Evolutionary conservation across 2,113 vertebrate species (phyloP), one percentile per base, ranked within the genome.

Genomic region (Sinocyclocheilus grahami): DNA sequence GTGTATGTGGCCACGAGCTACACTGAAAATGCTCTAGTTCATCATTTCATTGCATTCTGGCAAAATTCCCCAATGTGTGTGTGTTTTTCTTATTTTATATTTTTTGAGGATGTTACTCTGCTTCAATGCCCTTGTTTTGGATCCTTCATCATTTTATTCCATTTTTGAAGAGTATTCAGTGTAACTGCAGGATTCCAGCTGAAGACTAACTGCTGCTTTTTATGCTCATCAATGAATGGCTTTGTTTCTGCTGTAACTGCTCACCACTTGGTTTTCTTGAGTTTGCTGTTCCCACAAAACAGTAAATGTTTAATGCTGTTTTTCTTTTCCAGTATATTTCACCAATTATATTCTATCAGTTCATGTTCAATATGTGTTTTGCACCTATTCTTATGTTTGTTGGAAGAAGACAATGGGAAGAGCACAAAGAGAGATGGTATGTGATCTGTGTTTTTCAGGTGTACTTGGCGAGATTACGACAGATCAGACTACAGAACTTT

Each of bases 401-500:
- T 37, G 16, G 1, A 55, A 11, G 46, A 48, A 69, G 30, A 9
- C 3, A 37, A 18, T 69, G 7, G 13, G 30, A 55, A 20, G 20
- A 55, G 20, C 53, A 37, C 3, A 69, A 53, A 83, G 27, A 55
- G 18, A 48, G 14, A 71, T 83, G 5, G 53, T 24, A 27, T 9
- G 9, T n/a, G 4, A 33, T 42, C 3, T 80, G 20, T 84, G 16
- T 87, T 53, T 85, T 88, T 24, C 33, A 99, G 98, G 97, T 98
- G 87, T 99, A 99, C 90, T 92, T 99, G 93, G 93, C 96, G 65
- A 95, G 97, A 88, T 91, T 99, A 87, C 95, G 96, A 83, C 98
- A 99, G 91, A 99, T 99, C 91, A 94, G 98, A 78, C 92, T 99
- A 89, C 98, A 99, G 90, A 99, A 99, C 94, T 99, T 99, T 85